These are phyloP conservation scores for Oreocharis arfaki DNA, from an alignment of 2,113 vertebrate genomes.

Conservation along the genomic window DNA sequence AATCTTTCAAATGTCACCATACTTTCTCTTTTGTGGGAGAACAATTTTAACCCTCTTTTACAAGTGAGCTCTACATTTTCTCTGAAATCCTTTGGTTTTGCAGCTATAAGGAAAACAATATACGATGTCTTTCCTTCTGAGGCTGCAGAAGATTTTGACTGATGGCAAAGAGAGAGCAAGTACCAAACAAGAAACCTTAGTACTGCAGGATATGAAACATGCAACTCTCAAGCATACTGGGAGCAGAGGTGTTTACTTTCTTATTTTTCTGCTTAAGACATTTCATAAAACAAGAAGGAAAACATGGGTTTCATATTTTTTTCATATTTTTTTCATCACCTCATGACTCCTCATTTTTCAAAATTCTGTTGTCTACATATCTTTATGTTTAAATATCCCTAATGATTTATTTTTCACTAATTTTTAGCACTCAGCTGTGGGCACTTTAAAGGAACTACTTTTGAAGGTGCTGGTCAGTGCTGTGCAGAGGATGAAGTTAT, in stretches of 20 bases:
- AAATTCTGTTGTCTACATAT: background rate
- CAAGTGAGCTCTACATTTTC: background rate
- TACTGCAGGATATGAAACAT: background rate
- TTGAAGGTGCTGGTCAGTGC: background rate
- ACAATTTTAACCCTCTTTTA: conserved; percentile 10
- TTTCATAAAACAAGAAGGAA: background rate
- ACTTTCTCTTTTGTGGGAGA: conserved; percentile 45
- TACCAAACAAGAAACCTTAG: background rate
- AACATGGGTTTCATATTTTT: too few relatives aligned
- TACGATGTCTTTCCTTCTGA: accelerated
- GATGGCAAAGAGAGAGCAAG: background rate
- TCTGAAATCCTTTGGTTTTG: background rate
- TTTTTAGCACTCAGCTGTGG: background rate
- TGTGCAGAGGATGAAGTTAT: background rate
- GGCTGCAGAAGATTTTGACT: background rate
- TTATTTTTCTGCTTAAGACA: background rate
- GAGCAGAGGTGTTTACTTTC: background rate
- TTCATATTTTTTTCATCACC: too few relatives aligned
- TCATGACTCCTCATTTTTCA: background rate
- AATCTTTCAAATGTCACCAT: conserved; percentile 57
- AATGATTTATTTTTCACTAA: background rate
- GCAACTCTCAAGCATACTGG: background rate
- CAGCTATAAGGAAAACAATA: background rate
- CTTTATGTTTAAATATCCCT: background rate
- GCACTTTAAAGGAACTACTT: background rate